Conservation (phyloP, 2,888 invertebrate species). For the Spisula solida region DNA sequence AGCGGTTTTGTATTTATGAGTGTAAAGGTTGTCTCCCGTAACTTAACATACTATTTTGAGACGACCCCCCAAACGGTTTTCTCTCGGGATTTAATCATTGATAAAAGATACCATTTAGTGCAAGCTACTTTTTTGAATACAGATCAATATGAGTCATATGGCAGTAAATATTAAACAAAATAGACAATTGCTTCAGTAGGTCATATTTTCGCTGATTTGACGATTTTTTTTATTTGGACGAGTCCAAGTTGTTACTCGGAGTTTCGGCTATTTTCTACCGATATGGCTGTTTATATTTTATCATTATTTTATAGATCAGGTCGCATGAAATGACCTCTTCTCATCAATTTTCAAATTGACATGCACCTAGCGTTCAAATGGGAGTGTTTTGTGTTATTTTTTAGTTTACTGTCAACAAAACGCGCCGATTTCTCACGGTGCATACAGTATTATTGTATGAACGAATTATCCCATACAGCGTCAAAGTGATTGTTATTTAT, state of each 20-base stretch:
- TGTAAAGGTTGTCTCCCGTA: neutral
- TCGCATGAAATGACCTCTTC: slow-evolving; percentile 5
- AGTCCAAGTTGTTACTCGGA: neutral
- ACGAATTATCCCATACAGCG: too few relatives aligned
- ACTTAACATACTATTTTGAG: neutral
- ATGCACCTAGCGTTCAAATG: slow-evolving; percentile 7
- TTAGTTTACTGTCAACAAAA: neutral
- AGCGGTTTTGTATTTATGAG: too few relatives aligned
- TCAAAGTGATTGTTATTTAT: too few relatives aligned
- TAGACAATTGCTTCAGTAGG: neutral
- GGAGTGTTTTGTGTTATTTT: neutral
- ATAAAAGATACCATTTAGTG: neutral
- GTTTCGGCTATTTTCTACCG: neutral
- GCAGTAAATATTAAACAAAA: slow-evolving; percentile 8
- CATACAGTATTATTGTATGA: neutral
- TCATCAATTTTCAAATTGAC: slow-evolving; percentile 22
- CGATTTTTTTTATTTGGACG: neutral
- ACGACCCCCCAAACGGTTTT: neutral
- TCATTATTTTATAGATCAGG: neutral
- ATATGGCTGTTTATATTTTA: neutral
- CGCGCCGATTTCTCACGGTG: neutral
- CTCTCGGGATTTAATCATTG: neutral
- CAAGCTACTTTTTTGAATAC: neutral
- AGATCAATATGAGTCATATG: neutral
- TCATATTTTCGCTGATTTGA: slow-evolving; percentile 21